These are phyloP conservation scores for Spisula solida DNA, from an alignment of 2,888 invertebrate species.

Conservation along the genomic window DNA sequence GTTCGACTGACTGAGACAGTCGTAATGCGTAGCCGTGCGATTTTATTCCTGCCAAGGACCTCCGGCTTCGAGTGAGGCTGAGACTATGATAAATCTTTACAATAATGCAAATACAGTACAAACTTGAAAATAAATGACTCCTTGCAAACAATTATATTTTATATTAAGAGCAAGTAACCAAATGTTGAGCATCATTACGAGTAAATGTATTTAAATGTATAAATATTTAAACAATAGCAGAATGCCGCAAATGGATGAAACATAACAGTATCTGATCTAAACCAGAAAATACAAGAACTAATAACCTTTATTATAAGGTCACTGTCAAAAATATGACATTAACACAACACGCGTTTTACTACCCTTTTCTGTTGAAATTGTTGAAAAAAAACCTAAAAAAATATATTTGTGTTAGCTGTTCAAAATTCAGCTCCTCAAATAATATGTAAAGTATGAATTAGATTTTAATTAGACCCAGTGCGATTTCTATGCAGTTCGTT, in stretches of 20 bases:
- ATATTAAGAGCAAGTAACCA: no score
- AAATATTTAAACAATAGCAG: no score
- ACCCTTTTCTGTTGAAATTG: background rate
- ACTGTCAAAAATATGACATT: background rate
- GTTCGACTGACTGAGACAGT: no score
- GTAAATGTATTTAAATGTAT: no score
- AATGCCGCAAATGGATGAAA: background rate
- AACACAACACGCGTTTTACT: background rate
- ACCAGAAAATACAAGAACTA: background rate
- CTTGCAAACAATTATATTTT: no score
- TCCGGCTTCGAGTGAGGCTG: no score
- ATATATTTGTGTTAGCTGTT: background rate
- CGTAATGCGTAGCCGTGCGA: no score
- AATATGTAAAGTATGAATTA: constrained; percentile 11
- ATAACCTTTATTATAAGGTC: background rate
- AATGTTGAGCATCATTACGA: no score
- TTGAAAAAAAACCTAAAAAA: background rate
- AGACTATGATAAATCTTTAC: no score
- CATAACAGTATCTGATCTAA: background rate
- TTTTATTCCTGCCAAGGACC: no score
- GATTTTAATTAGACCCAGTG: constrained; percentile 35
- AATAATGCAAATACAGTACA: no score
- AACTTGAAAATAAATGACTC: no score
- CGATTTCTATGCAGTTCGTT: background rate
- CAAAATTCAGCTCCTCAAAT: background rate